Evolutionary conservation across 2,113 vertebrate species (phyloP).

Genomic region (Delphinapterus leucas): DNA sequence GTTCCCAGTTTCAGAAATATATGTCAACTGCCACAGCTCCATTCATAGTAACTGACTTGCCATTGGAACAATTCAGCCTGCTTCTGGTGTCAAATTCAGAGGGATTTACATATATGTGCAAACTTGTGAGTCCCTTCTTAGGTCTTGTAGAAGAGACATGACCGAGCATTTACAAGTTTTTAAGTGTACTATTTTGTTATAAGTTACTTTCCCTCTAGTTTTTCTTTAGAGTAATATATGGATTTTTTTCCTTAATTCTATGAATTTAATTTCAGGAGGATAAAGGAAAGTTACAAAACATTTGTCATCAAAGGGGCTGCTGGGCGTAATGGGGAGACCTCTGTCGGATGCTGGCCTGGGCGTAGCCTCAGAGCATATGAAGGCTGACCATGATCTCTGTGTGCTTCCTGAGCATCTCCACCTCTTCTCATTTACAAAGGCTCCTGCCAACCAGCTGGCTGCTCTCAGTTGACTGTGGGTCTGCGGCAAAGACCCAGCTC

Average conservation of each 20-base stretch:
- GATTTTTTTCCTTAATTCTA: not conserved
- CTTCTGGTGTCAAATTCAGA: accelerated
- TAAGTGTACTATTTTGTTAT: not conserved
- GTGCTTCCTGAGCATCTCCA: accelerated
- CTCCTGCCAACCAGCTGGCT: not conserved
- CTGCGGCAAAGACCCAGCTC: not conserved
- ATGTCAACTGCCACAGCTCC: not conserved
- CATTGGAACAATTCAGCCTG: not conserved
- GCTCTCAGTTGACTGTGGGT: not conserved
- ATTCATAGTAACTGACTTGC: accelerated
- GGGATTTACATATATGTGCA: not conserved
- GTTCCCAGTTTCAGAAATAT: not conserved
- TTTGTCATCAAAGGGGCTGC: not conserved
- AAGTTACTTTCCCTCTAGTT: not conserved
- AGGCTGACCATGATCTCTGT: not conserved
- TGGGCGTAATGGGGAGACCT: not conserved
- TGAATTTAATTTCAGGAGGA: not conserved
- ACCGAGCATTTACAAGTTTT: not conserved
- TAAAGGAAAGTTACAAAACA: not conserved
- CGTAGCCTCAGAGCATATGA: accelerated
- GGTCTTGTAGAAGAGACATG: not conserved
- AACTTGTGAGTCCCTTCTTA: not conserved
- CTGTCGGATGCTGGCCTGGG: accelerated
- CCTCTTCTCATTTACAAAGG: not conserved
- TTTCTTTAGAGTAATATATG: not conserved